Percentiles rank a stretch among this genome's conserved stretches.
Evolutionary conservation across 2,797 vertebrate genomes (phyloP).

Genomic region (Paramormyrops hopkinsi): DNA sequence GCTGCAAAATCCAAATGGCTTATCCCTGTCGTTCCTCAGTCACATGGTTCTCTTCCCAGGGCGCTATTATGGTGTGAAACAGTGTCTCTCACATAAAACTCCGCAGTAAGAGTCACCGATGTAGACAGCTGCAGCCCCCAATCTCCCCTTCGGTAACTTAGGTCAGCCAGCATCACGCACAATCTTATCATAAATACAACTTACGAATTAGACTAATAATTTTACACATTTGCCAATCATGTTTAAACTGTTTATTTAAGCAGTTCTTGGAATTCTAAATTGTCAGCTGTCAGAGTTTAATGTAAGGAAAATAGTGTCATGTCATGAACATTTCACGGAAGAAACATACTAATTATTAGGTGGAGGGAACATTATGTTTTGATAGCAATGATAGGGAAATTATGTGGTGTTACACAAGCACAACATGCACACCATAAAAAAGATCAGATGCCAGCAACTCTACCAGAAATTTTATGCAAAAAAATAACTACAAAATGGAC

Average conservation of each 20-base stretch:
- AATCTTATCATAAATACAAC: background rate
- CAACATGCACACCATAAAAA: background rate
- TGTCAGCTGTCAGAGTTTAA: background rate
- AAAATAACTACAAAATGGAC: background rate
- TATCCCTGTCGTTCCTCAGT: constrained; percentile 6
- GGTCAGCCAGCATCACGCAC: background rate
- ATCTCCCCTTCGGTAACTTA: background rate
- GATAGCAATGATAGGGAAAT: background rate
- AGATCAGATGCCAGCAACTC: background rate
- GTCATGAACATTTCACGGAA: background rate
- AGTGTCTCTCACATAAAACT: constrained; percentile 20
- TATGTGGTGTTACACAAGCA: background rate
- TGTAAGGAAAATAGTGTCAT: background rate
- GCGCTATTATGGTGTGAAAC: constrained; percentile 13
- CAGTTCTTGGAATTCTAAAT: background rate
- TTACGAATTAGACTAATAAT: background rate
- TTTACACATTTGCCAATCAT: background rate
- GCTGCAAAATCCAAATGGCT: background rate
- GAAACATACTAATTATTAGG: background rate
- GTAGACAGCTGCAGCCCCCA: constrained; percentile 9
- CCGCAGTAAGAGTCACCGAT: background rate
- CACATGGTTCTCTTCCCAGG: constrained; percentile 6
- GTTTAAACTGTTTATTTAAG: background rate
- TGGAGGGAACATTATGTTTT: background rate
- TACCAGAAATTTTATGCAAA: background rate